Evolutionary conservation across 2,113 vertebrate genomes (phyloP).

Genomic region (Numenius arquata): DNA sequence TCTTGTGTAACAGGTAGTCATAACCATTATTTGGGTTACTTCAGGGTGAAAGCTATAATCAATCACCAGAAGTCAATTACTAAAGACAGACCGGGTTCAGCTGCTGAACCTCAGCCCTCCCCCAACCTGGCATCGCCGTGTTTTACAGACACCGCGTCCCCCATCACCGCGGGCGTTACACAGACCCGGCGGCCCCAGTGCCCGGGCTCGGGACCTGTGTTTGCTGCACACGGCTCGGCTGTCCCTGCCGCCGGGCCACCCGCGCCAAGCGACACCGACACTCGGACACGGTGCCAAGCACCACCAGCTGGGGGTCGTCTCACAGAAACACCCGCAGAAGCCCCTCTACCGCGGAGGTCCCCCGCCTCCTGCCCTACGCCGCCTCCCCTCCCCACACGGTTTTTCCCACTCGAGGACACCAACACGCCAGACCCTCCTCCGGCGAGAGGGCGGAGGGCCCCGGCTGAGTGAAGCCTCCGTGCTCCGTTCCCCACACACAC

Average conservation of each 20-base stretch:
- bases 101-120: background rate
- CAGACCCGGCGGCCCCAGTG: rapidly evolving
- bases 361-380: background rate
- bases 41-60: background rate
- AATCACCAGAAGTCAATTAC: background rate
- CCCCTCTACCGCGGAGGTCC: background rate
- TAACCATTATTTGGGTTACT: background rate
- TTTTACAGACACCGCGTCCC: rapidly evolving
- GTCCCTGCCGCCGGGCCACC: rapidly evolving
- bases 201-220: rapidly evolving
- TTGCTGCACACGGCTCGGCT: background rate
- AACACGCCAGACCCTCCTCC: rapidly evolving
- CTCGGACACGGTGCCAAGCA: rapidly evolving
- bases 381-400: rapidly evolving
- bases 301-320: background rate
- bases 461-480: too few relatives aligned
- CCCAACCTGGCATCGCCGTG: rapidly evolving
- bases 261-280: rapidly evolving
- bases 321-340: background rate
- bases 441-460: background rate
- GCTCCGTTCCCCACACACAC: background rate
- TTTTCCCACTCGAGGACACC: rapidly evolving
- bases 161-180: rapidly evolving
- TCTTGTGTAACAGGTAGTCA: background rate
- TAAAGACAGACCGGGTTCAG: background rate